A percentile compares a stretch with the other conserved stretches of the same genome.
Conservation (phyloP, 2,888 invertebrate genomes). For the Sthenelais limicola region DNA sequence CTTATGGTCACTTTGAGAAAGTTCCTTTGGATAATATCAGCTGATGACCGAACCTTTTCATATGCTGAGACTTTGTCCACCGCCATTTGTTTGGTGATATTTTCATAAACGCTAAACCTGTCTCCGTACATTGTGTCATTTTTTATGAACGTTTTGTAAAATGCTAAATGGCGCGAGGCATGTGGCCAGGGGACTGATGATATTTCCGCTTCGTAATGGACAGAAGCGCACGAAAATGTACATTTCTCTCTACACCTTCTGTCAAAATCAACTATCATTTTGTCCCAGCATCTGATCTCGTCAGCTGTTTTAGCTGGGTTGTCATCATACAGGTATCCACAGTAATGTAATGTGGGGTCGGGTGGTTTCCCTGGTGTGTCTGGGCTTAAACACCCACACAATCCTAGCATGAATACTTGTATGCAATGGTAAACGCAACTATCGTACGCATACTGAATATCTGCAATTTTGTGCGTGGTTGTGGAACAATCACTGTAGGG, state of each 20-base stretch:
- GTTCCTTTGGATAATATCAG: not conserved
- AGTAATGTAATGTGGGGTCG: not conserved
- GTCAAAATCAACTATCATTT: not conserved
- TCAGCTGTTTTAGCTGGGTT: not conserved
- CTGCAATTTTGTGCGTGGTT: not conserved
- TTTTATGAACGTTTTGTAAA: conserved; percentile 13
- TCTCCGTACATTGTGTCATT: not conserved
- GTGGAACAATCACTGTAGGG: conserved; percentile 9
- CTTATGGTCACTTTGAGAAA: conserved; percentile 1
- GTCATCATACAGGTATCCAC: not conserved
- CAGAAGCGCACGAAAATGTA: not conserved
- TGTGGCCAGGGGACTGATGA: conserved; percentile 2
- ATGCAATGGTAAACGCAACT: not conserved
- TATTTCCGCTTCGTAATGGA: not conserved
- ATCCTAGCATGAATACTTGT: not conserved
- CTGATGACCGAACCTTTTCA: not conserved
- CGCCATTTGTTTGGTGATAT: not conserved
- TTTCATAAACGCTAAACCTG: not conserved
- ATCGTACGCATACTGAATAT: not conserved
- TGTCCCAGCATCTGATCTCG: conserved; percentile 7
- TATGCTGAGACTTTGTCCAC: not conserved
- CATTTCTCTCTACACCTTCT: not conserved
- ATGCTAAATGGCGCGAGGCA: conserved; percentile 3
- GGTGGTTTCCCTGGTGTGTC: not conserved
- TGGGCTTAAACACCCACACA: conserved; percentile 14